Percentiles rank a stretch among this genome's conserved stretches.
These are phyloP conservation scores for Bovichtus diacanthus DNA, from an alignment of 2,797 vertebrate genomes.

Conservation along the genomic window DNA sequence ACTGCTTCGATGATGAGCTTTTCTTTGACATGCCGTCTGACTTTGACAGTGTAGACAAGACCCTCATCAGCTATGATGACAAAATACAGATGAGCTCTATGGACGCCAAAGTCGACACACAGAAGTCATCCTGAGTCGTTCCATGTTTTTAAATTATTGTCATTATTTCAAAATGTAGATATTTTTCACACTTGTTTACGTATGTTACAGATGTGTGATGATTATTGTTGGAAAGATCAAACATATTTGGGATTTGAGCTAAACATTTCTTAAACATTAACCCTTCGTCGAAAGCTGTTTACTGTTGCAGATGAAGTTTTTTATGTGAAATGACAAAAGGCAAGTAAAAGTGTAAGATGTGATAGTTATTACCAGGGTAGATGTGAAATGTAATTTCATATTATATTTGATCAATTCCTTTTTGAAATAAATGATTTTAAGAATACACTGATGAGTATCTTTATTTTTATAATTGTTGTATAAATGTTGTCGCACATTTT, in stretches of 20 bases:
- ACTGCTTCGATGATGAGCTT: conserved; percentile 83
- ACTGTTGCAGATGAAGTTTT: neutral
- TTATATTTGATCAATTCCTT: neutral
- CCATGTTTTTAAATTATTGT: neutral
- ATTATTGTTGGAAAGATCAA: neutral
- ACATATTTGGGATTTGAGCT: neutral
- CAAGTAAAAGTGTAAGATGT: neutral
- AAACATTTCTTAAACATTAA: neutral
- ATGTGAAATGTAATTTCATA: neutral
- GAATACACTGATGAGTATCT: neutral
- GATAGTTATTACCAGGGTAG: neutral
- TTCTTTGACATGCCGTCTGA: conserved; percentile 83
- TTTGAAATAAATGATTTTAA: conserved; percentile 30
- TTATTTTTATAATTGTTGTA: neutral
- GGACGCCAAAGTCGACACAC: conserved; percentile 2
- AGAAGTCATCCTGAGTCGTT: neutral
- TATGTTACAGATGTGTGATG: neutral
- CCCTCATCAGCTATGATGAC: neutral
- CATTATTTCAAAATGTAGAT: neutral
- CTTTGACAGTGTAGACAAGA: conserved; percentile 37
- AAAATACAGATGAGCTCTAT: conserved; percentile 23
- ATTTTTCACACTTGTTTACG: neutral
- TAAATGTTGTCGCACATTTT: neutral
- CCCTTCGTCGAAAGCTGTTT: neutral
- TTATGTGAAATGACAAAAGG: neutral